Base-by-base conservation (phyloP, 2,888 invertebrate species). In the Brachyopa scutellaris region DNA sequence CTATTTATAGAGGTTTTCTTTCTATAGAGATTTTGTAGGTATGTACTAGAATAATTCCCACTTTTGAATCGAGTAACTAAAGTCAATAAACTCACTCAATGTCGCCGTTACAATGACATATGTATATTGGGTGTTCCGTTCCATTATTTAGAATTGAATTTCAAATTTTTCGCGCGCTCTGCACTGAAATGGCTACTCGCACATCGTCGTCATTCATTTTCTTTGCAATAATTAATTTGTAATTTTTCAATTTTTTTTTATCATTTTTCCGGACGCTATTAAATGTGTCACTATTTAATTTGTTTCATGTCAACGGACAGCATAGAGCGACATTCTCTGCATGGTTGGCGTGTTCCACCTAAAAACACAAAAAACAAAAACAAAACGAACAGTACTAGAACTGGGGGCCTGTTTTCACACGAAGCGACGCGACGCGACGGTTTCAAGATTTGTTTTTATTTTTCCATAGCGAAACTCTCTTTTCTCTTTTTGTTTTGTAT, bases 241-340 rank as follows among this genome's bases (percentile, higher is more conserved):
- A 64, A 57, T 51, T 72, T 72, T 72, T 66, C 29, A 62, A 53
- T 62, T 73, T 62, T 73, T 47, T 29, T 31, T 57, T 57, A 36
- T 36, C 26, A 29, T 74, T 74, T 55, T 62, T 8, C 45, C 59
- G 36, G 36, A 11, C 23, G 13, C 15, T 61, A 49, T 61, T 62
- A 45, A 73, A 64, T 70, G 49, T 64, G 49, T 51, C 70, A 45
- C 72, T 51, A 78, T 51, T 53, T 59, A 53, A 59, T 78, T 31
- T 55, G 15, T 19, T 49, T 40, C 38, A 59, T 59, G 59, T 73
- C 66, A 59, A 51, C 72, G 38, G n/a, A 36, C n/a, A 42, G 11
- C 45, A 17, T 31, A 29, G n/a, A 66, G 40, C 38, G n/a, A 51
- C 42, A 53, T 21, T 42, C 36, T 67, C 26, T 33, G 33, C 17